Evolutionary conservation across 2,113 vertebrate species (phyloP).

Genomic region (Lasiurus cinereus): DNA sequence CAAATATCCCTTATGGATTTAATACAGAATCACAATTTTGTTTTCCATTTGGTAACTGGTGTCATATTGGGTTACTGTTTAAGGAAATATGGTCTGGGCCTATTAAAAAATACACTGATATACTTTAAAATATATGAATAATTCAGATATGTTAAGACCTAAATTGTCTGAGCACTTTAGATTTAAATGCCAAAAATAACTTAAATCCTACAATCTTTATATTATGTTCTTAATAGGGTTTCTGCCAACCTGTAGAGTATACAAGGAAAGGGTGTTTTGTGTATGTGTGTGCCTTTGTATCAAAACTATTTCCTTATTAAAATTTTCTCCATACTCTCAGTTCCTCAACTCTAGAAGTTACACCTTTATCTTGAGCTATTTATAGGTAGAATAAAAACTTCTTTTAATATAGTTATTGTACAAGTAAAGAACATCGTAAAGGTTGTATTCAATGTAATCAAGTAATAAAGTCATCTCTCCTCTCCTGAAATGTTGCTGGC

Average conservation of each 20-base stretch:
- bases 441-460: neutral
- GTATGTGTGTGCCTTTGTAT: neutral
- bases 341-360: slow-evolving; percentile 63
- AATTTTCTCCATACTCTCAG: slow-evolving; percentile 31
- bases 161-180: slow-evolving; percentile 81
- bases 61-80: slow-evolving; percentile 47
- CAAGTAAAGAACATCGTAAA: slow-evolving; percentile 2
- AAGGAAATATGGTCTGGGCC: slow-evolving; percentile 27
- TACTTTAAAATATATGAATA: slow-evolving; percentile 45
- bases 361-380: slow-evolving; percentile 46
- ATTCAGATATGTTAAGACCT: slow-evolving; percentile 72
- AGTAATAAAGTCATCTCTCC: neutral
- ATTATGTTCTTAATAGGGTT: slow-evolving; percentile 46
- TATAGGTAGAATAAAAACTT: slow-evolving; percentile 11
- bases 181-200: slow-evolving; percentile 69
- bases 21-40: slow-evolving; percentile 67
- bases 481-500: slow-evolving; percentile 22
- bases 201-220: slow-evolving; percentile 51
- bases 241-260: neutral
- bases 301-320: slow-evolving; percentile 71
- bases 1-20: slow-evolving; percentile 69
- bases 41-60: slow-evolving; percentile 57
- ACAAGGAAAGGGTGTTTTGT: neutral
- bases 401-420: neutral
- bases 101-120: slow-evolving; percentile 37